Evolutionary conservation across 2,797 vertebrate species (phyloP).

Genomic region (Margarornis squamiger): DNA sequence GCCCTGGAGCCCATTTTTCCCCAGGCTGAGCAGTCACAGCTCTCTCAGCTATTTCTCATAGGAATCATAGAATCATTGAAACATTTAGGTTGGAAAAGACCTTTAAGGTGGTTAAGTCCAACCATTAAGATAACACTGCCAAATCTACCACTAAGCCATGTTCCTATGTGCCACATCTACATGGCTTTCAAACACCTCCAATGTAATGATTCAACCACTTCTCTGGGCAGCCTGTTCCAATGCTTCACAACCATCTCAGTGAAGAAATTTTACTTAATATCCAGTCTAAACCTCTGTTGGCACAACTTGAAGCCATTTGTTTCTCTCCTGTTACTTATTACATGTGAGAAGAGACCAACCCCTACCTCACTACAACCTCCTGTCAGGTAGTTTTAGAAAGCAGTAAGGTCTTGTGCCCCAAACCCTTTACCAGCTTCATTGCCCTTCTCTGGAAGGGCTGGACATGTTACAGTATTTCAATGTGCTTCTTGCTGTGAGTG

Average conservation of each 20-base stretch:
- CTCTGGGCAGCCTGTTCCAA: background rate
- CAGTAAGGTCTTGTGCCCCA: background rate
- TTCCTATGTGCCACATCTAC: background rate
- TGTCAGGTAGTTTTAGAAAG: background rate
- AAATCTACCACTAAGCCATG: background rate
- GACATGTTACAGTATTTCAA: rapidly evolving
- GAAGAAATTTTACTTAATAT: background rate
- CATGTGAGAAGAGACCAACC: background rate
- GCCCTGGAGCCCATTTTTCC: background rate
- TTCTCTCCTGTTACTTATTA: background rate
- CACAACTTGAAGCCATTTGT: background rate
- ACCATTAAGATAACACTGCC: background rate
- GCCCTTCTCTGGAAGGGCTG: background rate
- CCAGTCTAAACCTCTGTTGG: background rate
- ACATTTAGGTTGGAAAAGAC: background rate
- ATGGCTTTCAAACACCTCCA: background rate
- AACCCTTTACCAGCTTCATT: background rate
- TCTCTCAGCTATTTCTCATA: background rate
- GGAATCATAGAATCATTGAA: background rate
- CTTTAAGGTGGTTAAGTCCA: background rate
- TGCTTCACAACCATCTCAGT: background rate
- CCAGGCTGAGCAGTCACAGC: background rate
- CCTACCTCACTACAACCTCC: background rate
- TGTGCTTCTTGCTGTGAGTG: no score
- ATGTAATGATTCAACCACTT: background rate